Percentiles rank a stretch among this genome's conserved stretches.
phyloP scores from a whole-genome alignment of 1,140 invertebrate genomes.

The Phymorhynchus buccinoides region DNA sequence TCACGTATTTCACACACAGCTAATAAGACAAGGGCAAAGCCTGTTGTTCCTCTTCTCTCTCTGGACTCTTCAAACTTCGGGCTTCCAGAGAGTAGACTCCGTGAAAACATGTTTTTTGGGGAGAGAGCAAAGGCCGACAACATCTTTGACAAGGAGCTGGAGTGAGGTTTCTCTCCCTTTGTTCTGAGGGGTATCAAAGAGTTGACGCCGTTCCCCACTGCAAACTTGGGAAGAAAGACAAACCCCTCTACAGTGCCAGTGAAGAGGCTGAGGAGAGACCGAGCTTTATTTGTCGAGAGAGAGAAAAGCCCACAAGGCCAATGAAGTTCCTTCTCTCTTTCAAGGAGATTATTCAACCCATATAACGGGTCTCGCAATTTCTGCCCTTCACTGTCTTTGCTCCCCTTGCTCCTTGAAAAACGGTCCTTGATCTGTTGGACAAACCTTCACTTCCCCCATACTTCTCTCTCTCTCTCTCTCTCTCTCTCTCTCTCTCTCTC shows the following conservation, averaged over 20 bases:
- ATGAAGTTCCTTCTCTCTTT: not conserved
- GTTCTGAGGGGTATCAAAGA: slow-evolving; percentile 2
- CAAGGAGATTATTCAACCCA: slow-evolving; percentile 15
- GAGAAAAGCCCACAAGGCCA: not conserved
- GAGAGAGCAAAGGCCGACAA: not conserved
- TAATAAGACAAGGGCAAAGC: not conserved
- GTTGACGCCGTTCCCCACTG: not conserved
- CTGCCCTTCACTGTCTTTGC: not conserved
- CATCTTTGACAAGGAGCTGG: not conserved
- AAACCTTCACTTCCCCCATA: not conserved
- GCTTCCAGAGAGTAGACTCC: too few species aligned
- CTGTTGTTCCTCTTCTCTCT: not conserved
- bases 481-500: not conserved
- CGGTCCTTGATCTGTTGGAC: slow-evolving; percentile 1
- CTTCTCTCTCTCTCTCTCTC: not conserved
- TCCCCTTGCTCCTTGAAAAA: not conserved
- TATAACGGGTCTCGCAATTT: not conserved
- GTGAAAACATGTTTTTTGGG: not conserved
- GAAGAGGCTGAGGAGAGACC: not conserved
- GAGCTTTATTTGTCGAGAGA: not conserved
- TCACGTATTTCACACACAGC: not conserved
- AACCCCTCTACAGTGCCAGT: slow-evolving; percentile 8
- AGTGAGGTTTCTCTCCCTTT: slow-evolving; percentile 2
- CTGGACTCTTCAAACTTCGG: not conserved
- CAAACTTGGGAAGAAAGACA: not conserved